These are phyloP conservation scores for Takifugu ocellatus DNA, from an alignment of 2,797 vertebrate species.

Conservation along the genomic window DNA sequence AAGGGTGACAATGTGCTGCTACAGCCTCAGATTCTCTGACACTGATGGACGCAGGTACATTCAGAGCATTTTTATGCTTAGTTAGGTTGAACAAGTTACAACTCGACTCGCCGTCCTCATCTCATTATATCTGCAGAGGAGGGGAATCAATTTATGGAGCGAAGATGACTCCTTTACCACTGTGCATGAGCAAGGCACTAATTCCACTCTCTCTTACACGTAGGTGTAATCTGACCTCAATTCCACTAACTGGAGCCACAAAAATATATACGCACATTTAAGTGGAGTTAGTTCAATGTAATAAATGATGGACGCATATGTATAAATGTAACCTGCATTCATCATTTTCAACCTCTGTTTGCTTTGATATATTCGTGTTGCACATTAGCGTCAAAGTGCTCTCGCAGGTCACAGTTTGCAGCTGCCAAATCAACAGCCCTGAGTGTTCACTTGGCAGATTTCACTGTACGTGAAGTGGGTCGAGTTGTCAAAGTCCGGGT, in stretches of 20 bases:
- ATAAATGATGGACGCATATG: not conserved
- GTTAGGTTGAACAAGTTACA: too few relatives aligned
- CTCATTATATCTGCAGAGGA: too few relatives aligned
- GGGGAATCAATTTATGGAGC: too few relatives aligned
- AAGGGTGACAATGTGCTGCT: too few relatives aligned
- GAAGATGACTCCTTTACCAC: too few relatives aligned
- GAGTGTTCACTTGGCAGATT: conserved; percentile 49
- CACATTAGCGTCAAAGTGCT: conserved; percentile 28
- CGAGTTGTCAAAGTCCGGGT: conserved; percentile 26
- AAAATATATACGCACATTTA: not conserved
- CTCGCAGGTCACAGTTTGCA: conserved; percentile 52
- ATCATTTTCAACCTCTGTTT: conserved; percentile 23
- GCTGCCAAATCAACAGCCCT: conserved; percentile 47
- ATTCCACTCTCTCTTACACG: not conserved
- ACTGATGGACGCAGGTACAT: too few relatives aligned
- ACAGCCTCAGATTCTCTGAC: too few relatives aligned
- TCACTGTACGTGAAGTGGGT: conserved; percentile 31
- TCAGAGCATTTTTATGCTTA: too few relatives aligned
- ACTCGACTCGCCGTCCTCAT: too few relatives aligned
- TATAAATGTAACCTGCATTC: conserved; percentile 18
- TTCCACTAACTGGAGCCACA: not conserved
- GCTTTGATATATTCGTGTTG: conserved; percentile 24
- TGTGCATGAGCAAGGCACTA: too few relatives aligned
- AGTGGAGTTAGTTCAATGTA: not conserved
- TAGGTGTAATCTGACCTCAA: not conserved